Base-by-base conservation (phyloP, 2,888 invertebrate genomes). In the Erebia palarica region DNA sequence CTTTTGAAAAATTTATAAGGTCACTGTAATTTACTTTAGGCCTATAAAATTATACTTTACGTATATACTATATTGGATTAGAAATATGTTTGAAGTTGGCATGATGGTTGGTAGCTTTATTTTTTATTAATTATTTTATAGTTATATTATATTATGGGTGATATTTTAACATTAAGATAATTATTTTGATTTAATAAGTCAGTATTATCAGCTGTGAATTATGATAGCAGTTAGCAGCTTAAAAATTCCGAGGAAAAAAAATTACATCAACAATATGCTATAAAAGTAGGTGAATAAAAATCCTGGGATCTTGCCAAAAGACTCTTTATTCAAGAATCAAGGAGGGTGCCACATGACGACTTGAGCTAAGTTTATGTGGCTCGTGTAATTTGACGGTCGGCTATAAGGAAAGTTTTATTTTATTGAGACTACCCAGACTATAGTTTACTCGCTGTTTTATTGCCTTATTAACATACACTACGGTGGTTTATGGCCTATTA, bases 341-440 rank as follows among this genome's bases (percentile, higher is more conserved):
- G 63, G 53, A 51, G 65, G 55, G 75, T 73, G 70, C 68, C 73
- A 74, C 73, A 75, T 68, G 71, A 74, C 75, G 72, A 73, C 78
- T 77, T 73, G 21, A 49, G 60, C 42, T n/a, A 67, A 74, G 71
- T 72, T 80, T 79, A 79, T 79, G 78, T 76, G 74, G 76, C 75
- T 71, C 73, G 74, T 74, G 77, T 80, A 78, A 80, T 81, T 78
- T 78, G 70, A 75, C 75, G 73, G 70, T 68, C 73, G 72, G 75
- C 75, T 75, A 72, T 79, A 78, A 76, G 78, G 70, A 75, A 77
- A 79, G 72, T 78, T 81, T 82, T 78, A 80, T 79, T 78, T 72
- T 75, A 81, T 70, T 67, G 71, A 59, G 42, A 71, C 71, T 73
- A 59, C 69, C 58, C 58, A 63, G 58, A 74, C 68, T 76, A 75